phyloP scores from a whole-genome alignment of 2,113 vertebrate genomes.

The Xiphophorus couchianus region DNA sequence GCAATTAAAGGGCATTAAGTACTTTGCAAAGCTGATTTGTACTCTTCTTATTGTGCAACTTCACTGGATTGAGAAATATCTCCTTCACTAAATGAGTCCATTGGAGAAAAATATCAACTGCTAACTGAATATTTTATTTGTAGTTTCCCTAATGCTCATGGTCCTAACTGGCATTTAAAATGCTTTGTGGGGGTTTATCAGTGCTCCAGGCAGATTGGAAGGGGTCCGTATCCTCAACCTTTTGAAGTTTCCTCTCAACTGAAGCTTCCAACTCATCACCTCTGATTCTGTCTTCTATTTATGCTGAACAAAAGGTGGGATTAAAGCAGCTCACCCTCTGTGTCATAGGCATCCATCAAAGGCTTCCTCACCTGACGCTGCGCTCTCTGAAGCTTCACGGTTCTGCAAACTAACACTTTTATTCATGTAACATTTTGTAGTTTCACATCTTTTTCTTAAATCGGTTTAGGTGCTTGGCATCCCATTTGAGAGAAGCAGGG shows the following conservation, averaged over 20 bases:
- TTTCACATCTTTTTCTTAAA: neutral
- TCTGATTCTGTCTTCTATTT: constrained; percentile 18
- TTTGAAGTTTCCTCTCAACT: constrained; percentile 41
- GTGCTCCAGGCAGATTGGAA: constrained; percentile 13
- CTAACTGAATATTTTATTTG: neutral
- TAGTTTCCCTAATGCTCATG: neutral
- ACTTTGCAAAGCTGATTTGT: neutral
- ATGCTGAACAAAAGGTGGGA: constrained; percentile 51
- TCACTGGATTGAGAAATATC: neutral
- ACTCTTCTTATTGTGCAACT: neutral
- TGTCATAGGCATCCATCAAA: constrained; percentile 61
- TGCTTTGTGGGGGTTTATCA: constrained; percentile 38
- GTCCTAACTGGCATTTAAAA: neutral
- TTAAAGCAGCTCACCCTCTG: constrained; percentile 46
- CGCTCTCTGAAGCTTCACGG: constrained; percentile 12
- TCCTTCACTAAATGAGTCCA: neutral
- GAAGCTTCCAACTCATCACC: constrained; percentile 24
- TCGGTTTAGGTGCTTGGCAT: too few species aligned
- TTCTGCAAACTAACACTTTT: constrained; percentile 21
- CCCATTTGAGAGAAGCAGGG: neutral
- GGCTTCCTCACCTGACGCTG: constrained; percentile 20
- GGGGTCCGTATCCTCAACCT: constrained; percentile 32
- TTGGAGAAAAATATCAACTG: neutral
- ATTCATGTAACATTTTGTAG: neutral
- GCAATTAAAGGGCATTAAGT: neutral